Base-by-base conservation (phyloP, 2,888 invertebrate species). In the Dynastes hyllus region DNA sequence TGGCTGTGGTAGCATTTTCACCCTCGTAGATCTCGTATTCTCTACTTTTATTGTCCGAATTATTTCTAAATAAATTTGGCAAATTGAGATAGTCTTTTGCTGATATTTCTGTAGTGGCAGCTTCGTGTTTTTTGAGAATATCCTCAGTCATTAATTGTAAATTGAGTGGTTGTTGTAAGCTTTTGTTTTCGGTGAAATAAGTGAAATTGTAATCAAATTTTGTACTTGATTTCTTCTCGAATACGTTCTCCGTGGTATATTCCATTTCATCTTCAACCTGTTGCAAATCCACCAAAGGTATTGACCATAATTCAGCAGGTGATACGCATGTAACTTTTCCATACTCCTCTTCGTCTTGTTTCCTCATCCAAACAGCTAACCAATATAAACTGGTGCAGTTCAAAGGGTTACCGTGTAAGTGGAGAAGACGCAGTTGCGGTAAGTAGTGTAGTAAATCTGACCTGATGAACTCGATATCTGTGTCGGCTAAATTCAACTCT, bases 321-420 rank as follows among this genome's bases (percentile, higher is more conserved):
- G 85, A 85, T 29, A 87, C 88, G 83, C 92, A 92, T 9, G 85
- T 82, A 22, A 91, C 88, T 78, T 87, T 84, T 55, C 85, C 81
- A 77, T 88, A 87, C 78, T 88, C 87, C 0, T 86, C 84, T 50
- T 90, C 89, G 50, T 89, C 87, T 80, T 91, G 90, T 37, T 90
- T 87, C 55, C 90, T 90, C 89, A 95, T 91, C 95, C 95, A 95
- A 80, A 92, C 91, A 40, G 92, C 92, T 0, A 94, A 85, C 94
- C 93, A 94, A 81, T 92, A 88, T 80, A 93, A 90, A 40, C 92
- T 91, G 67, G 91, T 92, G 87, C 96, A 96, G 85, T 94, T 93
- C 88, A 95, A 92, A 32, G 91, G 90, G 87, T 96, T 96, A 4
- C 93, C 94, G 78, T 92, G 91, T 78, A 96, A 87, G 83, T 93